These are phyloP conservation scores for Holotrichia oblita DNA, from an alignment of 1,140 invertebrate species.

Conservation along the genomic window DNA sequence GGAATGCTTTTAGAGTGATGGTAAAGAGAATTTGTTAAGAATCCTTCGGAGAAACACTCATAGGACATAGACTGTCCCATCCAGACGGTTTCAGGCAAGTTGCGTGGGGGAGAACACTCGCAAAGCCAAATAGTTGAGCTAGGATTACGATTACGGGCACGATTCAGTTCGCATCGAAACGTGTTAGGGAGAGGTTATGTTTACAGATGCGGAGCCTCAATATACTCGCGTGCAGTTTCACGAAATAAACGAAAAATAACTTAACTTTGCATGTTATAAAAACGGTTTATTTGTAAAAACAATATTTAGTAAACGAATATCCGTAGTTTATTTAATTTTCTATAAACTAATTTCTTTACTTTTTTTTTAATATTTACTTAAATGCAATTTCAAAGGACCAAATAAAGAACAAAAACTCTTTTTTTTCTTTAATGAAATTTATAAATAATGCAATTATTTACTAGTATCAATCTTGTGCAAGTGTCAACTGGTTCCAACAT, in stretches of 20 bases:
- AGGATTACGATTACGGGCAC: background rate
- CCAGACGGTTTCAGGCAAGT: background rate
- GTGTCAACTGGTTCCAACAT: background rate
- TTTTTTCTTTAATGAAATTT: background rate
- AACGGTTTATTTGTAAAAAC: background rate
- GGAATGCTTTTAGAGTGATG: constrained; percentile 12
- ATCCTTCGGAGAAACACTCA: constrained; percentile 1
- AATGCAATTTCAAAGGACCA: background rate
- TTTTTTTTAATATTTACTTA: background rate
- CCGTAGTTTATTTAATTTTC: background rate
- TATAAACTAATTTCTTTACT: no score
- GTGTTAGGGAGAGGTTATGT: background rate
- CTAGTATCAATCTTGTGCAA: background rate
- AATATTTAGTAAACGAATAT: background rate
- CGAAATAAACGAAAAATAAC: background rate
- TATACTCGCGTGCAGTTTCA: background rate
- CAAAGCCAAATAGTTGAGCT: background rate
- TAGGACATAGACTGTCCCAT: background rate
- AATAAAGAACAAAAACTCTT: background rate
- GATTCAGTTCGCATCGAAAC: constrained; percentile 21
- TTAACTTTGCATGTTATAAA: background rate
- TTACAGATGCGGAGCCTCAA: background rate
- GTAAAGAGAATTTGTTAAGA: constrained; percentile 3
- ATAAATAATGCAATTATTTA: background rate
- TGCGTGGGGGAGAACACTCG: constrained; percentile 2